Evolutionary conservation across 2,113 vertebrate genomes (phyloP).

Genomic region (Glaucidium brasilianum): DNA sequence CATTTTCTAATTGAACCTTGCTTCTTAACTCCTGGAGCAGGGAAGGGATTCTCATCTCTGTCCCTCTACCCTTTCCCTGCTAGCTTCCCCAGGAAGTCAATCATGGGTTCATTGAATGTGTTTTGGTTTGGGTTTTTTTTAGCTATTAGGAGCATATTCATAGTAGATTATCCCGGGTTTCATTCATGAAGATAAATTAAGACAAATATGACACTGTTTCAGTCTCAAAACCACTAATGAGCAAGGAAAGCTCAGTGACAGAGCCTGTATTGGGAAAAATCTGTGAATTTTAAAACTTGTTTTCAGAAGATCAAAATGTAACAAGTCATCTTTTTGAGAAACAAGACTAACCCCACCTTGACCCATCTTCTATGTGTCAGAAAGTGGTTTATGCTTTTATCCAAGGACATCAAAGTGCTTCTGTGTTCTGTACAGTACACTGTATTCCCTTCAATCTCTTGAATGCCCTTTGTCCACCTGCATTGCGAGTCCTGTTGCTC

Average conservation of each 20-base stretch:
- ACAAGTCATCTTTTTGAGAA: not conserved
- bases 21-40: not conserved
- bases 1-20: not conserved
- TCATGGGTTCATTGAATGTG: not conserved
- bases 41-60: not conserved
- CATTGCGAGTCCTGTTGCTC: not conserved
- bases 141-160: not conserved
- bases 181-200: not conserved
- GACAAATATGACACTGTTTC: not conserved
- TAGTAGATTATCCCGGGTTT: not conserved
- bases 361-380: not conserved
- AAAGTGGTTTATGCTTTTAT: not conserved
- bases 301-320: not conserved
- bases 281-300: not conserved
- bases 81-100: not conserved
- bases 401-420: not conserved
- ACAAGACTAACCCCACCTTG: not conserved
- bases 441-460: not conserved
- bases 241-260: not conserved
- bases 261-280: not conserved
- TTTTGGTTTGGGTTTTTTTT: no score
- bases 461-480: not conserved
- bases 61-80: not conserved
- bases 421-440: accelerated
- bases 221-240: not conserved